Conservation (phyloP, 1,140 invertebrate species). For the Bombus fervidus region DNA sequence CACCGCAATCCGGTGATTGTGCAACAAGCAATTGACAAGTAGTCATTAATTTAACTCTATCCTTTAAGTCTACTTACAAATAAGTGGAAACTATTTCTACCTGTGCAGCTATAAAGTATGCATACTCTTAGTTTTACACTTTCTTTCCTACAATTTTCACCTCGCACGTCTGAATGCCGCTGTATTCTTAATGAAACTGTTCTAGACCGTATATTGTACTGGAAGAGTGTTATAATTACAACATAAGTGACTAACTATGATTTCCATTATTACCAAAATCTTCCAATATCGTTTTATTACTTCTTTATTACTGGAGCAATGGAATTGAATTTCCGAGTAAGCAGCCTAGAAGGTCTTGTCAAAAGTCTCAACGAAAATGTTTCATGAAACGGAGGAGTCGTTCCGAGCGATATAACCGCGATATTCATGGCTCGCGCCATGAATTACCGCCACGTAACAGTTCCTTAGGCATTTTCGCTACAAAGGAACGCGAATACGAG, state of each 20-base stretch:
- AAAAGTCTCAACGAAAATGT: neutral
- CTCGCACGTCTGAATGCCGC: neutral
- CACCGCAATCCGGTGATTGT: neutral
- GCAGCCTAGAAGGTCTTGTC: neutral
- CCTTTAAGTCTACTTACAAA: neutral
- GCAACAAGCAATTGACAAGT: neutral
- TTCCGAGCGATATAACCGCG: constrained; percentile 16
- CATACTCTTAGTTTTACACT: neutral
- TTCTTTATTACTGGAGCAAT: neutral
- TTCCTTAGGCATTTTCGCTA: constrained; percentile 40
- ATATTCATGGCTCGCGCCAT: constrained; percentile 25
- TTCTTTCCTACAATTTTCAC: neutral
- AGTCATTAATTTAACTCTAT: neutral
- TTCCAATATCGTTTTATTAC: neutral
- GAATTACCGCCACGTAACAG: constrained; percentile 42
- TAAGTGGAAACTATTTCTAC: neutral
- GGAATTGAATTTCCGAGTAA: neutral
- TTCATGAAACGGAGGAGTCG: neutral
- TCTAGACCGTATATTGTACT: neutral
- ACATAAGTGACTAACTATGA: neutral
- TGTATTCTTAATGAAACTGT: neutral
- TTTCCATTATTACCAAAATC: neutral
- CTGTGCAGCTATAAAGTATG: neutral
- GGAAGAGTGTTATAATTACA: neutral
- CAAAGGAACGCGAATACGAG: constrained; percentile 45